Evolutionary conservation across 2,888 invertebrate genomes (phyloP).

Genomic region (Pomacea canaliculata): DNA sequence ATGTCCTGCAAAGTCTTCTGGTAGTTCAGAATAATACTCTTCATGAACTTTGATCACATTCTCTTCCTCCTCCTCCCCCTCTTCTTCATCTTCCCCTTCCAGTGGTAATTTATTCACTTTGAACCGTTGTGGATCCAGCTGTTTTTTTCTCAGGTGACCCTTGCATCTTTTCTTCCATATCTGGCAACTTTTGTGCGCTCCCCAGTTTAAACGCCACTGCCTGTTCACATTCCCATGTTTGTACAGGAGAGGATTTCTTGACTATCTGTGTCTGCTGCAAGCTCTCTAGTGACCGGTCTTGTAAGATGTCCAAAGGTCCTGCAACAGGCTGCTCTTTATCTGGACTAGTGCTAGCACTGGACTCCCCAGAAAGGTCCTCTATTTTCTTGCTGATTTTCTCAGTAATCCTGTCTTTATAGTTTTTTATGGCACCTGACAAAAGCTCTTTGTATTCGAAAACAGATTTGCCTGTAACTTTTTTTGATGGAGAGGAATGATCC

Average conservation of each 20-base stretch:
- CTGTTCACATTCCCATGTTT: no score
- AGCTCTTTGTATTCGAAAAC: conserved; percentile 40
- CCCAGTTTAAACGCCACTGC: no score
- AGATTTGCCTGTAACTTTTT: conserved; percentile 23
- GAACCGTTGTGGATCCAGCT: background rate
- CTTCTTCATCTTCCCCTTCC: background rate
- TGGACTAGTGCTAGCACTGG: conserved; percentile 38
- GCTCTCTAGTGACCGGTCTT: conserved; percentile 2
- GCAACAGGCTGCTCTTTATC: conserved; percentile 33
- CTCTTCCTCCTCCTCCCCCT: background rate
- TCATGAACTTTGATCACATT: conserved; percentile 29
- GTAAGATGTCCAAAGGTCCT: conserved; percentile 7
- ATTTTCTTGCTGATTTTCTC: conserved; percentile 52
- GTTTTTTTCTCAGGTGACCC: no score
- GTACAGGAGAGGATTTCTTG: no score
- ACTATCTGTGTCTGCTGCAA: background rate
- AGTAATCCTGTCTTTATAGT: conserved; percentile 38
- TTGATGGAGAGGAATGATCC: conserved; percentile 32
- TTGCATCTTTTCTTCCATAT: no score
- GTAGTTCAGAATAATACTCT: conserved; percentile 28
- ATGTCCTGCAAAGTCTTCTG: conserved; percentile 29
- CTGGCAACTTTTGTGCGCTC: no score
- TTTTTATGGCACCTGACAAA: conserved; percentile 32
- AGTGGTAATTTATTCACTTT: conserved; percentile 6
- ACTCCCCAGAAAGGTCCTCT: conserved; percentile 51